Percentiles rank a stretch among this genome's conserved stretches.
Conservation (phyloP, 2,113 vertebrate genomes). For the Hippocampus abdominalis region DNA sequence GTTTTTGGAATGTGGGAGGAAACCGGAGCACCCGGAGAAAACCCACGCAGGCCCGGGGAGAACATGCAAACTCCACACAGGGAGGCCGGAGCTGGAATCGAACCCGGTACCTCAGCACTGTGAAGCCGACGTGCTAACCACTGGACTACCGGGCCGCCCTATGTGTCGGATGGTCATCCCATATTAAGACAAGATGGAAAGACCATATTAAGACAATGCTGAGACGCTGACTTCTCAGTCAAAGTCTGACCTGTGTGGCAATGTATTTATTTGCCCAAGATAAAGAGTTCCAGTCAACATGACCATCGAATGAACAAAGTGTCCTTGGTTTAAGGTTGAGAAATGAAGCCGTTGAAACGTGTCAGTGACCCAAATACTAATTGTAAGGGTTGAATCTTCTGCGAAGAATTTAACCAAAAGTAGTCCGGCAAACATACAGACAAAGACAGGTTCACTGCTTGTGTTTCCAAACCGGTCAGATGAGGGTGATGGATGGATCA, state of each 20-base stretch:
- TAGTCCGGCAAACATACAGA: background rate
- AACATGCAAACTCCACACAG: no score
- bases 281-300: slow-evolving; percentile 52
- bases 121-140: no score
- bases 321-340: slow-evolving; percentile 21
- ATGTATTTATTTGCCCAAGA: slow-evolving; percentile 65
- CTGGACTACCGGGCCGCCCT: no score
- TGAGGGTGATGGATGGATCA: background rate
- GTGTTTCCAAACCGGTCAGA: no score
- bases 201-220: slow-evolving; percentile 76
- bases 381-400: background rate
- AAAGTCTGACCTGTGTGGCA: slow-evolving; percentile 56
- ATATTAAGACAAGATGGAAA: slow-evolving; percentile 76
- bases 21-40: no score
- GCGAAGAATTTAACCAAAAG: background rate
- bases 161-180: slow-evolving; percentile 49
- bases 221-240: slow-evolving; percentile 59
- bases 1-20: no score
- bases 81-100: no score
- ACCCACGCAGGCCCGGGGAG: no score
- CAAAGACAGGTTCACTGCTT: no score
- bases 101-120: no score
- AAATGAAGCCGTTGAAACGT: slow-evolving; percentile 16
- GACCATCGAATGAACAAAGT: slow-evolving; percentile 44
- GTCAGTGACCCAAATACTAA: background rate